Evolutionary conservation across 2,113 vertebrate species (phyloP).

Genomic region (Anolis carolinensis): DNA sequence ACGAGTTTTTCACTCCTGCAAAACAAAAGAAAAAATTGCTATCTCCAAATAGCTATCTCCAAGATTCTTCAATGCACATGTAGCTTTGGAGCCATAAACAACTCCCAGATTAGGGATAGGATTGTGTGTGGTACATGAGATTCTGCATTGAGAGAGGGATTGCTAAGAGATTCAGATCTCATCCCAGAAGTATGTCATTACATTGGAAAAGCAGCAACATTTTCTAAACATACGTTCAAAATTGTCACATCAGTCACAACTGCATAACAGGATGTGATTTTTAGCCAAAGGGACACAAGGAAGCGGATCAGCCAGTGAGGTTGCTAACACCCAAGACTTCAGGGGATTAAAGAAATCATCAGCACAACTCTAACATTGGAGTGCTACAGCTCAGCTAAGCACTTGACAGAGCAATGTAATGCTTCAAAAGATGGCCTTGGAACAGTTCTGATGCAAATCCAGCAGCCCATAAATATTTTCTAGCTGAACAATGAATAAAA

Average conservation of each 20-base stretch:
- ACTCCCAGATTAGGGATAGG: not conserved
- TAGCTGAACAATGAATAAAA: no score
- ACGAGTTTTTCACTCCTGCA: not conserved
- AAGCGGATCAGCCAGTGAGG: not conserved
- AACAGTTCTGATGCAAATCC: no score
- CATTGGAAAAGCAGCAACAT: slow-evolving; percentile 14
- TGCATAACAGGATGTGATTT: not conserved
- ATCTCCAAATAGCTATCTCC: not conserved
- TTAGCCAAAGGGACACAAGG: not conserved
- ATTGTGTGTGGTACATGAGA: not conserved
- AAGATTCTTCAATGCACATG: not conserved
- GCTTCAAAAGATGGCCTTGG: no score
- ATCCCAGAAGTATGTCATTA: slow-evolving; percentile 2
- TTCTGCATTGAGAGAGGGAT: slow-evolving; percentile 22
- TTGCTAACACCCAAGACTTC: no score
- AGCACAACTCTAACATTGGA: no score
- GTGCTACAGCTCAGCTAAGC: no score
- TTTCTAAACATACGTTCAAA: slow-evolving; percentile 12
- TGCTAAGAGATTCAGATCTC: not conserved
- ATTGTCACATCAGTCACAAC: not conserved
- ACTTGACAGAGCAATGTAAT: no score
- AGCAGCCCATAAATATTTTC: no score
- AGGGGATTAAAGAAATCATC: no score
- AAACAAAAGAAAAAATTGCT: slow-evolving; percentile 6
- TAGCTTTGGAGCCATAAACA: not conserved